A percentile compares a stretch with the other conserved stretches of the same genome.
Evolutionary conservation across 2,888 invertebrate species (phyloP).

Genomic region (Ecliptopera silaceata): DNA sequence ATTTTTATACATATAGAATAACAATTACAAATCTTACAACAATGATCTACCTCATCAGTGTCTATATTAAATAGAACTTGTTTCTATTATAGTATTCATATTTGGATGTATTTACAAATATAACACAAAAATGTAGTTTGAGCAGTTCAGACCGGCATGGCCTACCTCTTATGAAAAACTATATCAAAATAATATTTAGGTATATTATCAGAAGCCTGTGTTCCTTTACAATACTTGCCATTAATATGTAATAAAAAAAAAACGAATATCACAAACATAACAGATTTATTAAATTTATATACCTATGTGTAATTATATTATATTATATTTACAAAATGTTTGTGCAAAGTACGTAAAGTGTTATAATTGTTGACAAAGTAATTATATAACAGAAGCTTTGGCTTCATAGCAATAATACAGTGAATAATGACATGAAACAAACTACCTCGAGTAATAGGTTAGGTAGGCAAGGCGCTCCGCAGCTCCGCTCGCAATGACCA

Average conservation of each 20-base stretch:
- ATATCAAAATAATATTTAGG: conserved; percentile 31
- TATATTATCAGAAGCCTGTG: conserved; percentile 29
- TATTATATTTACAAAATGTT: conserved; percentile 40
- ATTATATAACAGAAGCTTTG: conserved; percentile 69
- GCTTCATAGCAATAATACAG: conserved; percentile 70
- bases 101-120: conserved; percentile 32
- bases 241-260: conserved; percentile 26
- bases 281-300: conserved; percentile 30
- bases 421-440: conserved; percentile 72
- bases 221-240: conserved; percentile 35
- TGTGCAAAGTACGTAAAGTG: conserved; percentile 53
- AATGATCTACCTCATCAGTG: conserved; percentile 77
- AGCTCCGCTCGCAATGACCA: conserved; percentile 34
- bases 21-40: conserved; percentile 57
- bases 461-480: conserved; percentile 54
- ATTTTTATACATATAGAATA: conserved; percentile 80
- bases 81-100: conserved; percentile 18
- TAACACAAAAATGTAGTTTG: conserved; percentile 38
- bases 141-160: conserved; percentile 54
- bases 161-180: conserved; percentile 53
- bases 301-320: conserved; percentile 22
- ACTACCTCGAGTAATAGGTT: conserved; percentile 77
- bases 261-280: conserved; percentile 24
- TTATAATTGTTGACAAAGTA: conserved; percentile 65
- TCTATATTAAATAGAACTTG: conserved; percentile 40